Conservation (phyloP, 2,888 invertebrate species). For the Athalia rosae region DNA sequence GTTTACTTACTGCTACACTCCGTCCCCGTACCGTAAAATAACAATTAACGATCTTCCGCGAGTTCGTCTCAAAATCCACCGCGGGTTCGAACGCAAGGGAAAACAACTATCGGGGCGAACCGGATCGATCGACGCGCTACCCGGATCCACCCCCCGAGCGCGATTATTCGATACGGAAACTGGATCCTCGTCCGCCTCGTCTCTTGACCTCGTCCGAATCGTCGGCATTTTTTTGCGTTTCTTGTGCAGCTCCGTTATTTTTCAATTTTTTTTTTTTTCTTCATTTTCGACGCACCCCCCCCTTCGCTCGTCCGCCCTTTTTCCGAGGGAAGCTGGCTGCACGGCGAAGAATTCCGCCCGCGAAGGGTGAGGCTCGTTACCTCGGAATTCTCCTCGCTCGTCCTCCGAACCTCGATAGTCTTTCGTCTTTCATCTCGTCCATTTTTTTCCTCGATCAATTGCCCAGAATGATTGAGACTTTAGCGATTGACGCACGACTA, state of each 20-base stretch:
- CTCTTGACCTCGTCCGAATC: not conserved
- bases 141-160: slow-evolving; percentile 29
- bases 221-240: slow-evolving; percentile 15
- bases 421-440: slow-evolving; percentile 32
- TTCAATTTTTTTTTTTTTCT: not conserved
- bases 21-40: too few species aligned
- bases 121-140: not conserved
- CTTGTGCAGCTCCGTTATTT: slow-evolving; percentile 2
- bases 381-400: slow-evolving; percentile 29
- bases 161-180: slow-evolving; percentile 29
- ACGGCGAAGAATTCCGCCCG: slow-evolving; percentile 14
- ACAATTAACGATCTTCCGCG: slow-evolving; percentile 9
- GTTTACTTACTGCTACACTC: too few species aligned
- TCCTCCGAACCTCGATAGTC: not conserved
- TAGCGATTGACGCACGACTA: slow-evolving; percentile 41
- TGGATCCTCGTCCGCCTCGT: slow-evolving; percentile 18
- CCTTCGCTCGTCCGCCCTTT: not conserved
- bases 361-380: slow-evolving; percentile 18
- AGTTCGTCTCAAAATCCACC: not conserved
- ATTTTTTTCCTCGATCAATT: slow-evolving; percentile 41
- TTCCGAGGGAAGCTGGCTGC: not conserved
- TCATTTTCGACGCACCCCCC: not conserved
- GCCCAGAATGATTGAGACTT: slow-evolving; percentile 41
- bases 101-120: slow-evolving; percentile 17
- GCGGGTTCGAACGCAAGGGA: not conserved